Evolutionary conservation across 2,888 invertebrate genomes (phyloP).

Genomic region (Stenotaenia linearis): DNA sequence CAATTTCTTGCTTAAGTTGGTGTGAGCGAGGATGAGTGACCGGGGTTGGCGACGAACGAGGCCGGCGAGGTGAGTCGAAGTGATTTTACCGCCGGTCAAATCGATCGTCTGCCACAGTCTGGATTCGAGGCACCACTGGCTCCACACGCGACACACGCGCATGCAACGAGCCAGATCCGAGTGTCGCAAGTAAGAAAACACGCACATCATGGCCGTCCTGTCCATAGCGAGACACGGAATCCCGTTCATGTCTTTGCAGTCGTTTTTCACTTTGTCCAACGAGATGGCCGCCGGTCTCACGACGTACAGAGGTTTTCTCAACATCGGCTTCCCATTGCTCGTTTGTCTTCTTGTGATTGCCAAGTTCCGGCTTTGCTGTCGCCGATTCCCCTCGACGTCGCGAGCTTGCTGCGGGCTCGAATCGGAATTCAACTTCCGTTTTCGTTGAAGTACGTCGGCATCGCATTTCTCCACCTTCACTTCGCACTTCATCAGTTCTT

Average conservation of each 20-base stretch:
- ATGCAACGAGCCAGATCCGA: slow-evolving; percentile 56
- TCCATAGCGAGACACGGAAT: slow-evolving; percentile 40
- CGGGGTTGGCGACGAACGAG: slow-evolving; percentile 84
- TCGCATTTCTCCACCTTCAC: slow-evolving; percentile 35
- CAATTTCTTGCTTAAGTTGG: slow-evolving; percentile 77
- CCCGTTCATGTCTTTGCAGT: slow-evolving; percentile 35
- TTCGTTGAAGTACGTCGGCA: slow-evolving; percentile 28
- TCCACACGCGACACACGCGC: slow-evolving; percentile 83
- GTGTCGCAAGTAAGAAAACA: slow-evolving; percentile 48
- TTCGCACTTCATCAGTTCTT: slow-evolving; percentile 33
- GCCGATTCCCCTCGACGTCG: not conserved
- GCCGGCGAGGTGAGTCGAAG: slow-evolving; percentile 65
- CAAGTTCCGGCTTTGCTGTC: not conserved
- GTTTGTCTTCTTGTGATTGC: not conserved
- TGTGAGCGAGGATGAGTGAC: slow-evolving; percentile 78
- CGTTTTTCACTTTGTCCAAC: slow-evolving; percentile 28
- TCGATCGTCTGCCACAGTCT: slow-evolving; percentile 78
- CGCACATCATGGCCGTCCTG: slow-evolving; percentile 46
- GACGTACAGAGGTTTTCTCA: slow-evolving; percentile 41
- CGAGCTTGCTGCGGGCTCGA: not conserved
- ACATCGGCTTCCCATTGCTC: slow-evolving; percentile 32
- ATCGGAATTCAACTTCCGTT: slow-evolving; percentile 3
- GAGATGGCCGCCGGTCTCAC: slow-evolving; percentile 39
- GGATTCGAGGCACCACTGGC: slow-evolving; percentile 75
- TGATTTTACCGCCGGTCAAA: slow-evolving; percentile 58